These are phyloP conservation scores for Enteromius trimaculatus DNA, from an alignment of 2,797 vertebrate genomes.

Conservation along the genomic window DNA sequence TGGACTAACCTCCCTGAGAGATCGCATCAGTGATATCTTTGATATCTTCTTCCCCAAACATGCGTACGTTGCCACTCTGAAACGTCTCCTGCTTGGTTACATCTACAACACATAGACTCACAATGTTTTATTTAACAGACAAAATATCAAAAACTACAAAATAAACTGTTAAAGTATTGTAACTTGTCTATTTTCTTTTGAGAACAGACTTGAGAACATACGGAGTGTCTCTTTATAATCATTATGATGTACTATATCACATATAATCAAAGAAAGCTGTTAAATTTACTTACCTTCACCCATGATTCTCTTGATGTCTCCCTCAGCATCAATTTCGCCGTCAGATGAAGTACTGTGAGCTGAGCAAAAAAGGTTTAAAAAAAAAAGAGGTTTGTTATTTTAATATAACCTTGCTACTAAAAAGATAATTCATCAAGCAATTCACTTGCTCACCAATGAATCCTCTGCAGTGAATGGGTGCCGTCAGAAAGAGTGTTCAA, in stretches of 20 bases:
- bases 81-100: slow-evolving; percentile 84
- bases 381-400: neutral
- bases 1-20: slow-evolving; percentile 86
- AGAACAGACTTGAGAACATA: neutral
- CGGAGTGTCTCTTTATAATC: slow-evolving; percentile 8
- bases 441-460: neutral
- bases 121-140: neutral
- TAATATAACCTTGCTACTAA: neutral
- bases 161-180: neutral
- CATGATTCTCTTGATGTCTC: slow-evolving; percentile 75
- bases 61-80: slow-evolving; percentile 83
- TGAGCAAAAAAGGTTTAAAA: slow-evolving; percentile 40
- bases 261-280: neutral
- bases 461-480: neutral
- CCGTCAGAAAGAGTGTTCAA: neutral
- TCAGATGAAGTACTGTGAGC: slow-evolving; percentile 63
- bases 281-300: slow-evolving; percentile 81
- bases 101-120: slow-evolving; percentile 73
- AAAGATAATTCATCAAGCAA: neutral
- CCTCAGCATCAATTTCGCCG: slow-evolving; percentile 68
- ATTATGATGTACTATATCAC: neutral
- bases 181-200: slow-evolving; percentile 9
- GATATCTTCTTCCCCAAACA: slow-evolving; percentile 86
- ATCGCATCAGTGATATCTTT: slow-evolving; percentile 85
- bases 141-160: neutral